Evolutionary conservation across 2,797 vertebrate species (phyloP).

Genomic region (Columba guinea): DNA sequence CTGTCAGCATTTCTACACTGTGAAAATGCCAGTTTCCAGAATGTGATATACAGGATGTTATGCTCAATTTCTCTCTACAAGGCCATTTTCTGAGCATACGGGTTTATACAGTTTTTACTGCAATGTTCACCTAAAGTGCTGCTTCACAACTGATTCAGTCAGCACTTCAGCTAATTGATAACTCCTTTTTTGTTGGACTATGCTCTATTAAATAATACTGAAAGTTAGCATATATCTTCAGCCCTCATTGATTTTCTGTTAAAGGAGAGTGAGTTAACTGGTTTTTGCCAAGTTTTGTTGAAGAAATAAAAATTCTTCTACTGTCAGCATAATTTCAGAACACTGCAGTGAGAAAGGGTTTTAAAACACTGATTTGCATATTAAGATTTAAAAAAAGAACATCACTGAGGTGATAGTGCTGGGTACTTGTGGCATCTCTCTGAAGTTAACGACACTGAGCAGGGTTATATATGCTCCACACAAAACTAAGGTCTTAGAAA

Average conservation of each 20-base stretch:
- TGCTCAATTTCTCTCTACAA: neutral
- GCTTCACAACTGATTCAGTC: neutral
- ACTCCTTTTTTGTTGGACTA: neutral
- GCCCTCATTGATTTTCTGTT: neutral
- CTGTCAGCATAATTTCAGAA: neutral
- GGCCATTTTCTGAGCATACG: neutral
- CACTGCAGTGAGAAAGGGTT: neutral
- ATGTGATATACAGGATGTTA: neutral
- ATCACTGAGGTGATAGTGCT: neutral
- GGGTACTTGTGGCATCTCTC: neutral
- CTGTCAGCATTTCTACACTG: neutral
- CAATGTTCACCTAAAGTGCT: neutral
- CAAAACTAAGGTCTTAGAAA: neutral
- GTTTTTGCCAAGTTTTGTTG: neutral
- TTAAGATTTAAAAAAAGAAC: neutral
- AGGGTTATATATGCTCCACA: neutral
- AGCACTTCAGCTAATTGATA: neutral
- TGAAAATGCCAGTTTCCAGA: neutral
- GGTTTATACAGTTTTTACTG: neutral
- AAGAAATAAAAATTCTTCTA: neutral
- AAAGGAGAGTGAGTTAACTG: neutral
- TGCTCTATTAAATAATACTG: neutral
- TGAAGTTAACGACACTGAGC: neutral
- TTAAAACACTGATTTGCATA: neutral
- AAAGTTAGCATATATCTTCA: neutral